Percentiles rank a stretch among this genome's conserved stretches.
These are phyloP conservation scores for Oikopleura vanhoeffeni DNA, from an alignment of 23 tunicate genomes.

Conservation along the genomic window DNA sequence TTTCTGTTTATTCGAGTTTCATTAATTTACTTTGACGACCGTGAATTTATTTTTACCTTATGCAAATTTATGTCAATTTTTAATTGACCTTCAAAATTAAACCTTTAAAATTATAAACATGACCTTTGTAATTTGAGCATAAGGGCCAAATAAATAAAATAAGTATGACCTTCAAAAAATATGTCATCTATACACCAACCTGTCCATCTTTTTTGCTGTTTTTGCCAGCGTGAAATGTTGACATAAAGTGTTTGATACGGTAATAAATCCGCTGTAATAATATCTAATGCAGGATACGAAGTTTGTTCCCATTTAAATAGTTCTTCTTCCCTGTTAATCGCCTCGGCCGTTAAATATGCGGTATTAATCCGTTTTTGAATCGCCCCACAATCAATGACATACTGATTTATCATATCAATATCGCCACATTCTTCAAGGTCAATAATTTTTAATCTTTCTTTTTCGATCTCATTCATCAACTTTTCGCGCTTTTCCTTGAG, in stretches of 20 bases:
- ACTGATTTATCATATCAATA: conserved; percentile 71
- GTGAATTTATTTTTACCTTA: no score
- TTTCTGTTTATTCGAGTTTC: no score
- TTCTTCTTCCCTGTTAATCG: conserved; percentile 44
- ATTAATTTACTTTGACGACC: no score
- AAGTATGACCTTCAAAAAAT: neutral
- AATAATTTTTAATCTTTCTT: conserved; percentile 34
- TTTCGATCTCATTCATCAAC: conserved; percentile 58
- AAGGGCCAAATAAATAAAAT: neutral
- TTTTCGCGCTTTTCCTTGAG: conserved; percentile 47
- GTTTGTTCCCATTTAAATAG: conserved; percentile 83
- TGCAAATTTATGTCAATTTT: neutral
- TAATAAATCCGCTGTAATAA: conserved; percentile 37
- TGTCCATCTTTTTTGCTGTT: conserved; percentile 41
- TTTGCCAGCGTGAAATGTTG: conserved; percentile 64
- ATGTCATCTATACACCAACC: neutral
- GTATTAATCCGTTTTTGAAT: conserved; percentile 50
- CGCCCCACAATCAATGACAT: conserved; percentile 56
- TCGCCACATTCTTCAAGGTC: conserved; percentile 86
- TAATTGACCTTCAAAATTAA: neutral
- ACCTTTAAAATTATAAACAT: neutral
- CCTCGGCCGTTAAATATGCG: conserved; percentile 19
- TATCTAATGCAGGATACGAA: conserved; percentile 50
- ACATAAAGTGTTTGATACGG: conserved; percentile 61
- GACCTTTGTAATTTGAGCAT: neutral